A percentile compares a stretch with the other conserved stretches of the same genome.
Conservation (phyloP, 2,113 vertebrate species). For the Thermophis baileyi region DNA sequence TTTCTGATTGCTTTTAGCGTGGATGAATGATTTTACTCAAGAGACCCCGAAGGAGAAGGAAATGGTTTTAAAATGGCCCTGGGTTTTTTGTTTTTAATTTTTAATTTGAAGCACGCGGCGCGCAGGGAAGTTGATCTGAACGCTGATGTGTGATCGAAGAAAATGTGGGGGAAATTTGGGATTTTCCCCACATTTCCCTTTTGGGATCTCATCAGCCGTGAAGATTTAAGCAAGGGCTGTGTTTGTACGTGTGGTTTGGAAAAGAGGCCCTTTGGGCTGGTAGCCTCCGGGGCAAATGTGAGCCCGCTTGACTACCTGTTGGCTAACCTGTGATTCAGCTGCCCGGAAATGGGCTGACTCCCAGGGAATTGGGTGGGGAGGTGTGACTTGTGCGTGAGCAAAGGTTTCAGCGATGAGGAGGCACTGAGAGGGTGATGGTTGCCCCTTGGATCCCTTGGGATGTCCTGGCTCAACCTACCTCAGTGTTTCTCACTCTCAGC, state of each 20-base stretch:
- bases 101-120: background rate
- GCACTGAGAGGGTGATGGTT: background rate
- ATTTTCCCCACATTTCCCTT: background rate
- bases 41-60: background rate
- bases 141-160: background rate
- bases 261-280: background rate
- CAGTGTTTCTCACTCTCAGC: background rate
- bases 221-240: background rate
- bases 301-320: background rate
- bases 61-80: background rate
- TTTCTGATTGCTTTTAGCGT: background rate
- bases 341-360: slow-evolving; percentile 2
- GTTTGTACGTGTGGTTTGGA: too few species aligned
- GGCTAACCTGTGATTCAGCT: slow-evolving; percentile 7
- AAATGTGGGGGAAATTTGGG: background rate
- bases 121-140: background rate
- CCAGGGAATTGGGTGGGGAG: background rate
- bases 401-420: background rate
- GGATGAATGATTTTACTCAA: background rate
- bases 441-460: background rate
- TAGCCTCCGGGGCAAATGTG: background rate
- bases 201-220: background rate
- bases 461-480: background rate
- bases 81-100: background rate
- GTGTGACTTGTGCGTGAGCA: background rate